Evolutionary conservation across 2,888 invertebrate genomes (phyloP).

Genomic region (Malthinus flaveolus): DNA sequence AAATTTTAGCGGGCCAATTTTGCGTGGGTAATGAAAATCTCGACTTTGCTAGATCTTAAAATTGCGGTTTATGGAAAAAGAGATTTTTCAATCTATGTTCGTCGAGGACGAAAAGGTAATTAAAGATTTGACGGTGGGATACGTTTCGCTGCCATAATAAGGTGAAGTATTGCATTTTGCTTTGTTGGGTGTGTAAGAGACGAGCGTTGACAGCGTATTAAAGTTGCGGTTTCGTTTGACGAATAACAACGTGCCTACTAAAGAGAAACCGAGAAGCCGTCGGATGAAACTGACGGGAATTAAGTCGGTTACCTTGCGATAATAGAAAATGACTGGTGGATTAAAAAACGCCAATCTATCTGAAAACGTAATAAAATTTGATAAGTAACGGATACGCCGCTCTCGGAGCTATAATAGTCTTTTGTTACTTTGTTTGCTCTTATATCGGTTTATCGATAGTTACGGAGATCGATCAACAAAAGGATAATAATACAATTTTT

Average conservation of each 20-base stretch:
- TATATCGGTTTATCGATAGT: not conserved
- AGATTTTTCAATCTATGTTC: too few relatives aligned
- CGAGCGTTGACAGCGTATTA: slow-evolving; percentile 35
- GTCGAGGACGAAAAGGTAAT: slow-evolving; percentile 27
- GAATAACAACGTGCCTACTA: slow-evolving; percentile 28
- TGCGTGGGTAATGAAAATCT: too few relatives aligned
- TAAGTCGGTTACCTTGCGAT: slow-evolving; percentile 5
- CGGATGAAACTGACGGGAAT: slow-evolving; percentile 14
- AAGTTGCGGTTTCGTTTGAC: slow-evolving; percentile 38
- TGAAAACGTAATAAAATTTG: not conserved
- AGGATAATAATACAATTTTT: not conserved
- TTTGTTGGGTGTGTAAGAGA: slow-evolving; percentile 23
- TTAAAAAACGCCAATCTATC: slow-evolving; percentile 1
- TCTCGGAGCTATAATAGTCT: slow-evolving; percentile 3
- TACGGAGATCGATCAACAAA: not conserved
- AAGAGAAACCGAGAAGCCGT: slow-evolving; percentile 22
- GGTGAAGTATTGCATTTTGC: slow-evolving; percentile 22
- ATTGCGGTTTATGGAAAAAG: too few relatives aligned
- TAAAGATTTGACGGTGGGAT: slow-evolving; percentile 33
- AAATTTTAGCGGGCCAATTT: too few relatives aligned
- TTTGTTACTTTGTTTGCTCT: not conserved
- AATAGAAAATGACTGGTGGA: slow-evolving; percentile 3
- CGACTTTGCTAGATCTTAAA: too few relatives aligned
- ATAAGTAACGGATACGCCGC: slow-evolving; percentile 1
- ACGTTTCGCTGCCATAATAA: slow-evolving; percentile 16